Evolutionary conservation across 2,113 vertebrate species (phyloP).

Genomic region (Lagopus leucura): DNA sequence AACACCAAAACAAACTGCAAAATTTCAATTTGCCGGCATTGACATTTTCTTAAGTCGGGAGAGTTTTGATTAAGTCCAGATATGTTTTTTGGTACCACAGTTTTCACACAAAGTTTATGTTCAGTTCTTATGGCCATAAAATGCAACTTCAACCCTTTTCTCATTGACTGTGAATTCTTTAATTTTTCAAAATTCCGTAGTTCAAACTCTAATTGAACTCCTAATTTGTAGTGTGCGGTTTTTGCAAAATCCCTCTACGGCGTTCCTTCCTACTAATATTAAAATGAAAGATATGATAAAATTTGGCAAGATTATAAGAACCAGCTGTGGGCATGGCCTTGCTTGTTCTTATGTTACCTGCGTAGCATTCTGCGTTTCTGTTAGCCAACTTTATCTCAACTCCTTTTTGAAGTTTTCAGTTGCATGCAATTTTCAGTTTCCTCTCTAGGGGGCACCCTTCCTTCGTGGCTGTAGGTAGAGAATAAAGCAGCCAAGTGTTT

Average conservation of each 20-base stretch:
- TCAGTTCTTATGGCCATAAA: neutral
- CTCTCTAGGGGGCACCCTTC: slow-evolving; percentile 36
- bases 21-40: neutral
- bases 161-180: neutral
- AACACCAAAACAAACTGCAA: neutral
- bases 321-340: neutral
- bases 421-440: neutral
- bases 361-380: neutral
- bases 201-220: neutral
- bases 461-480: neutral
- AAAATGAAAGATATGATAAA: neutral
- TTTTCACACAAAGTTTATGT: neutral
- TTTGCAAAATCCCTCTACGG: neutral
- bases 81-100: neutral
- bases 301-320: neutral
- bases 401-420: neutral
- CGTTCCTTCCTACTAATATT: neutral
- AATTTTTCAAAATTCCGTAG: neutral
- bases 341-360: neutral
- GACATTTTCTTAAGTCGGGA: neutral
- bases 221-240: no score
- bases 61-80: neutral
- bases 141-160: neutral
- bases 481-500: neutral
- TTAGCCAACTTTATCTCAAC: neutral